Base-by-base conservation (phyloP, 2,113 vertebrate genomes). In the Odocoileus hemionus region DNA sequence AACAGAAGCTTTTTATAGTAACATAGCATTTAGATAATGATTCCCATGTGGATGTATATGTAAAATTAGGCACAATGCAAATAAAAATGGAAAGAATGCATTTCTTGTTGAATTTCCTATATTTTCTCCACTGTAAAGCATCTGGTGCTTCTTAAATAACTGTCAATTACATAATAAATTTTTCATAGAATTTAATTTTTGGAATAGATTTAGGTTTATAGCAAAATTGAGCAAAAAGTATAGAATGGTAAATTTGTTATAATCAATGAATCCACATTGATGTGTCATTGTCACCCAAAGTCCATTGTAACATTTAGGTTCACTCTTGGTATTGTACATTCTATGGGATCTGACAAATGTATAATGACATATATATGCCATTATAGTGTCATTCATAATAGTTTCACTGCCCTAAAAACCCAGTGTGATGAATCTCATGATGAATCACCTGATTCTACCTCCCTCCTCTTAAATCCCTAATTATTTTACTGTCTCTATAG, bases 1-100 rank as follows among this genome's bases (percentile, higher is more conserved):
- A 90, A 94, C 6, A 95, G 60, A 95, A 95, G 79, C 78, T 60
- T 94, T 94, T 89, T 23, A 90, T 70, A 90, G 80, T 67, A 92
- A 67, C 78, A 55, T 33, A 88, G 3, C 74, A 47, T 61, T 97
- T 85, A 78, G 43, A 4, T 82, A 39, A 82, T 89, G 70, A 86
- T 52, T 97, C 43, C 50, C 50, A 79, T 39, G 30, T 94, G 84
- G 60, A 30, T 95, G 23, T 64, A 17, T 50, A 8, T 64, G 45
- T 50, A 55, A 43, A 84, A 70, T 90, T 28, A 84, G 45, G 33
- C 36, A 54, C 4, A 16, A 54, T 17, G 36, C 28, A 78, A 33
- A 82, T 80, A 74, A 88, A 91, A 92, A 50, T 83, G 60, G 43
- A 94, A 96, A 79, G 52, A 94, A 57, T 89, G 3, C n/a, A 57